Base-by-base conservation (phyloP, 2,888 invertebrate genomes). In the Cheilosia grossa region DNA sequence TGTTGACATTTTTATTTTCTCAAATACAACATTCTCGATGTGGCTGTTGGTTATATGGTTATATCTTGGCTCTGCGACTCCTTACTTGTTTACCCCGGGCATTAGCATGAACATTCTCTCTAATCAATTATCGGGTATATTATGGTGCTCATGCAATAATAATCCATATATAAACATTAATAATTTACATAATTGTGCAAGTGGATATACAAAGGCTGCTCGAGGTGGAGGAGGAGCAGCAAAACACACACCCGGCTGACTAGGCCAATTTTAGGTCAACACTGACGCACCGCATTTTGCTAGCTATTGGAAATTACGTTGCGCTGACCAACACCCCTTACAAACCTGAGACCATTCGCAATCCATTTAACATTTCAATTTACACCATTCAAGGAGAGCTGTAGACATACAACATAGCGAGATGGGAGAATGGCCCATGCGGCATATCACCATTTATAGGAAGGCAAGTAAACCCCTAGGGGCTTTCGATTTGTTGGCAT, bases 331-430 rank as follows among this genome's bases (percentile, higher is more conserved):
- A 79, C 69, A 79, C 51, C 47, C 21, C 64, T 47, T 30, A 51
- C 53, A 64, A 51, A 73, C 51, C 37, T 58, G 24, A 58, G 53
- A 40, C 74, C 80, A 80, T 75, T 51, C 70, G 83, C 80, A 83
- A 83, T 83, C 69, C 64, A 70, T 83, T 83, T 83, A 83, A 83
- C 83, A 83, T 83, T 83, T 83, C 80, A 83, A 83, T 83, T 83
- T 83, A 80, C 83, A 80, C 82, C 73, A 78, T 54, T 24, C 17
- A n/a, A 10, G 40, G 42, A 58, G 51, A 75, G 21, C 42, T 59
- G 19, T 54, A 74, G 69, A 61, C 47, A 40, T 51, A 27, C 47
- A 56, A 6, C 27, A 27, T 6, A 27, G 27, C 6, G 40, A 70
- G 42, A 49, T 53, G 49, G 40, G 61, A 66, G 13, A 30, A 30